Evolutionary conservation across 1,140 invertebrate species (phyloP), one percentile per base, ranked within the genome.

Genomic region (Aphelinus certus): DNA sequence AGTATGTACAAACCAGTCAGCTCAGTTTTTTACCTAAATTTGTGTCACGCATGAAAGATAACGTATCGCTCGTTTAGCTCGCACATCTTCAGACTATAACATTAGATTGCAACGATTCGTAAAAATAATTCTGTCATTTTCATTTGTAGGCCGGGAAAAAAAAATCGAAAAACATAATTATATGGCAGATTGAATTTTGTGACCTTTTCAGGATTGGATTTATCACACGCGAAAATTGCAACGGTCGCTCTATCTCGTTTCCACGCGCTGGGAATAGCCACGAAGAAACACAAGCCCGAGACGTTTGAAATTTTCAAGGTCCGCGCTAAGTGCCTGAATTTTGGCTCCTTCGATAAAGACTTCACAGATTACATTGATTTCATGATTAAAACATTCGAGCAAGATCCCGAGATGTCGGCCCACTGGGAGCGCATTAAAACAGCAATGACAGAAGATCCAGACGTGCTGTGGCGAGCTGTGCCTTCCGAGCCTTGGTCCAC

Each of bases 231-330:
- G 0, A 85, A 81, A 64, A 70, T 89, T 1, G 87, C 89, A 2
- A 68, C 91, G 2, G 78, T 83, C 51, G 84, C 88, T 9, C 68
- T 92, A 75, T 91, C 90, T 0, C 83, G 85, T 71, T 91, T 90
- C 77, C 91, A 92, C 74, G 90, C 89, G 0, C 81, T 90, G n/a
- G 88, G 90, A 0, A 88, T 92, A 10, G 90, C 89, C 0, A 81
- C 89, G 63, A 89, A 89, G 45, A 70, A 86, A 0, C 87, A 90
- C 42, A 88, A 88, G 55, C 88, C 89, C 0, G 81, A 89, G 5
- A 79, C 84, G 0, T 92, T 90, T 76, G 80, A 90, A 7, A 66
- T 87, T 51, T 56, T 90, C 0, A 85, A 83, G 43, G n/a, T 61
- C 1, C 76, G 76, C 3, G 78, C 83, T 0, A 83, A 80, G 58